phyloP scores from a whole-genome alignment of 2,113 vertebrate species.

The Leuciscus idus region DNA sequence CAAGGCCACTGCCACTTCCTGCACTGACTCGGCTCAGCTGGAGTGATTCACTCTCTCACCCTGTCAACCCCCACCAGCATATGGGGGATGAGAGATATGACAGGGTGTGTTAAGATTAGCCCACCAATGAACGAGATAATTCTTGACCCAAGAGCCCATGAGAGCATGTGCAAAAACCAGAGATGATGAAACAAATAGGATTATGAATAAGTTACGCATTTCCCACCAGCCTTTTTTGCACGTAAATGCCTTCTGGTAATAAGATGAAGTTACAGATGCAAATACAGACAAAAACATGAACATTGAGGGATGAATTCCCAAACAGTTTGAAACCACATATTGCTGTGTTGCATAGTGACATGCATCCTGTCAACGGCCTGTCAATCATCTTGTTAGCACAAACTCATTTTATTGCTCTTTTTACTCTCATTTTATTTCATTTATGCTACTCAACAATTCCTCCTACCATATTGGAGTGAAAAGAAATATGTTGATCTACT shows the following conservation, averaged over 20 bases:
- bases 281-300: background rate
- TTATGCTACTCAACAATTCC: background rate
- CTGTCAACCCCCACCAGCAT: background rate
- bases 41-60: conserved; percentile 17
- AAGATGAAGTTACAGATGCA: background rate
- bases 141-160: conserved; percentile 18
- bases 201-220: background rate
- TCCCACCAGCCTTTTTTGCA: background rate
- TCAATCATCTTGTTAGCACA: background rate
- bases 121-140: conserved; percentile 28
- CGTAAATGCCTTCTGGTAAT: background rate
- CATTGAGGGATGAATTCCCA: background rate
- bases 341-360: background rate
- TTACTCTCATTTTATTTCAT: background rate
- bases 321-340: background rate
- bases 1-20: conserved; percentile 8
- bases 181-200: conserved; percentile 10
- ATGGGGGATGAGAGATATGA: conserved; percentile 1
- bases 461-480: background rate
- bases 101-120: conserved; percentile 16
- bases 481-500: background rate
- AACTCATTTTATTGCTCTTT: background rate
- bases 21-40: conserved; percentile 25
- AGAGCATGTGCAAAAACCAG: background rate
- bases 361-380: background rate